Conservation (phyloP, 2,797 vertebrate species). For the Peromyscus nudipes region DNA sequence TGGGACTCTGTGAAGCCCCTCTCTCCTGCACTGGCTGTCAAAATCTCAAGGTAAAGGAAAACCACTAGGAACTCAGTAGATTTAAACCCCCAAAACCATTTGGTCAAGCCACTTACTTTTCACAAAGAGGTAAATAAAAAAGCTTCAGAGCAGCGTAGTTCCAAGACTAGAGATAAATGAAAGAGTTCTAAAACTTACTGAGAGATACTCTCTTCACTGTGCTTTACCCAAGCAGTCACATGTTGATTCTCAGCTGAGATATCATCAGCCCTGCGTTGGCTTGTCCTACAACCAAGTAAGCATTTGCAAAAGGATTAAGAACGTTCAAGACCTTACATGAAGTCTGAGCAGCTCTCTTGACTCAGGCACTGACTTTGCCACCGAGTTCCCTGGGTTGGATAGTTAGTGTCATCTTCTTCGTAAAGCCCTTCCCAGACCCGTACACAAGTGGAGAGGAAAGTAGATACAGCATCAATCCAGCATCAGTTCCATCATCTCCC, state of each 20-base stretch:
- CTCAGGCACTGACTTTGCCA: background rate
- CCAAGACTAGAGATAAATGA: background rate
- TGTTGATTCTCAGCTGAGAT: conserved; percentile 6
- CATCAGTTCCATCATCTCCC: conserved; percentile 36
- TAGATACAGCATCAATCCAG: background rate
- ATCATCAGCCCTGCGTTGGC: conserved; percentile 24
- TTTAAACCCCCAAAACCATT: conserved; percentile 36
- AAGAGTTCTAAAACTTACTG: conserved; percentile 1
- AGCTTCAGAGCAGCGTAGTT: background rate
- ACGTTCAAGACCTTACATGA: conserved; percentile 28
- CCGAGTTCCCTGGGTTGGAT: background rate
- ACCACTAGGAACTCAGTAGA: background rate
- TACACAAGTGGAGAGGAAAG: background rate
- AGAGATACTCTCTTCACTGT: background rate
- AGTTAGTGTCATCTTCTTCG: background rate
- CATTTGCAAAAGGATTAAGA: conserved; percentile 67
- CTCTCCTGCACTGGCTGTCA: background rate
- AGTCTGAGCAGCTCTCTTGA: background rate
- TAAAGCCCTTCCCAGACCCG: background rate
- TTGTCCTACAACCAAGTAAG: conserved; percentile 52
- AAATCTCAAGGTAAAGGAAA: conserved; percentile 45
- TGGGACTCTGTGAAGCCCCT: background rate
- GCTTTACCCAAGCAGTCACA: conserved; percentile 5
- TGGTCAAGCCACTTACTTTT: conserved; percentile 11
- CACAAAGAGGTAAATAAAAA: background rate